Conservation (phyloP, 2,797 vertebrate species). For the Phoxinus dragarum region DNA sequence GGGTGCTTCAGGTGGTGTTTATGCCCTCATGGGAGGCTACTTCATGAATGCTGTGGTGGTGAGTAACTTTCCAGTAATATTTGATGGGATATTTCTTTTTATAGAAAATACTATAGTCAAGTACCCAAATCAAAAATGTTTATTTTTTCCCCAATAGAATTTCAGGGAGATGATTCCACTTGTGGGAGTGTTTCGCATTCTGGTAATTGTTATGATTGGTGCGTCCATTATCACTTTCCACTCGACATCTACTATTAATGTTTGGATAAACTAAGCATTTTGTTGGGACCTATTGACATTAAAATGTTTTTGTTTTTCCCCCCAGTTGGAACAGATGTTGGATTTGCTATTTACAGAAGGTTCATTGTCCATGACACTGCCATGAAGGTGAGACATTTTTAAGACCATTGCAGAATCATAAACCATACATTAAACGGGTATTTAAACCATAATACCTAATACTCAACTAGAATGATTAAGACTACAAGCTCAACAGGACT, state of each 20-base stretch:
- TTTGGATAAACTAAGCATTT: neutral
- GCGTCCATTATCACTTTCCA: conserved; percentile 51
- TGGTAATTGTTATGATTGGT: conserved; percentile 82
- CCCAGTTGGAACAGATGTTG: conserved; percentile 85
- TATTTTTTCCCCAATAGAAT: conserved; percentile 79
- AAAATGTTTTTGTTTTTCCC: conserved; percentile 37
- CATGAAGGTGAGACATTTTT: conserved; percentile 71
- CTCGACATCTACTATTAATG: neutral
- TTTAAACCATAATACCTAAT: neutral
- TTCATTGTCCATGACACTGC: conserved; percentile 74
- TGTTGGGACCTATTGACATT: neutral
- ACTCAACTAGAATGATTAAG: neutral
- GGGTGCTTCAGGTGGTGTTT: conserved; percentile 91
- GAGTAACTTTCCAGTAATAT: conserved; percentile 63
- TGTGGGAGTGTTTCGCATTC: conserved; percentile 84
- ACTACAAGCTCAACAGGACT: neutral
- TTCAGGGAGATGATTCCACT: conserved; percentile 89
- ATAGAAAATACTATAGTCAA: neutral
- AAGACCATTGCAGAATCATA: neutral
- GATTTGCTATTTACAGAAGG: conserved; percentile 91
- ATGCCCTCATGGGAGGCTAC: conserved; percentile 90
- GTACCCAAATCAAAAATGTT: neutral
- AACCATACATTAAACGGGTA: neutral
- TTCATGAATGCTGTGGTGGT: conserved; percentile 94
- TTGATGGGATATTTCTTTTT: neutral